Percentiles rank a stretch among this genome's conserved stretches.
Conservation (phyloP, 2,888 invertebrate species). For the Troilus luridus region DNA sequence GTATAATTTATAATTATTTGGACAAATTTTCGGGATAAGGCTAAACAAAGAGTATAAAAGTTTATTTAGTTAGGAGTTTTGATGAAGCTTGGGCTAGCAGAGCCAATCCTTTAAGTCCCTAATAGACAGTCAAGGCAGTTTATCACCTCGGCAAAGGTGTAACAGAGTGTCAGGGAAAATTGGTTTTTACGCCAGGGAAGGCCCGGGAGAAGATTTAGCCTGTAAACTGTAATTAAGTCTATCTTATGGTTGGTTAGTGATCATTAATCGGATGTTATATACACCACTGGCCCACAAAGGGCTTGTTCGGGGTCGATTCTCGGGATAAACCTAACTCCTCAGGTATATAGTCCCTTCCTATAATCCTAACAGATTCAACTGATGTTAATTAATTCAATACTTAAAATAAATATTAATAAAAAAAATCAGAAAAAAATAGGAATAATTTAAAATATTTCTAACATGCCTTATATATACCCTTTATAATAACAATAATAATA, state of each 20-base stretch:
- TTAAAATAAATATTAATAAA: too few species aligned
- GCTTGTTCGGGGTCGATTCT: background rate
- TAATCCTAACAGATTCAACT: too few species aligned
- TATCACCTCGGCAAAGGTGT: slow-evolving; percentile 17
- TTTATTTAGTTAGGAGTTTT: slow-evolving; percentile 11
- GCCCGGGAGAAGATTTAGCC: background rate
- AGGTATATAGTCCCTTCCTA: background rate
- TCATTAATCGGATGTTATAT: slow-evolving; percentile 11
- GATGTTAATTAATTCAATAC: too few species aligned
- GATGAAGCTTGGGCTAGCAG: background rate
- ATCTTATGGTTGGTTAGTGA: slow-evolving; percentile 37
- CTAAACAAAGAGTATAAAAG: background rate
- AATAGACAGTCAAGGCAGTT: background rate
- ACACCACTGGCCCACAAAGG: background rate
- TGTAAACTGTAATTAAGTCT: slow-evolving; percentile 22
- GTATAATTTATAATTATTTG: too few species aligned
- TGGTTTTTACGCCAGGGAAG: slow-evolving; percentile 4
- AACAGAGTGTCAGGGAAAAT: slow-evolving; percentile 18
- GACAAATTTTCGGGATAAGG: too few species aligned
- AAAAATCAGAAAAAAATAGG: too few species aligned
- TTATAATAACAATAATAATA: too few species aligned
- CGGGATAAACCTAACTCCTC: background rate
- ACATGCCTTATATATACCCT: too few species aligned
- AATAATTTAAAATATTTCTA: too few species aligned
- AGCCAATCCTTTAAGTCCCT: background rate